phyloP scores from a whole-genome alignment of 2,113 vertebrate genomes.

The human (Homo sapiens) region DNA sequence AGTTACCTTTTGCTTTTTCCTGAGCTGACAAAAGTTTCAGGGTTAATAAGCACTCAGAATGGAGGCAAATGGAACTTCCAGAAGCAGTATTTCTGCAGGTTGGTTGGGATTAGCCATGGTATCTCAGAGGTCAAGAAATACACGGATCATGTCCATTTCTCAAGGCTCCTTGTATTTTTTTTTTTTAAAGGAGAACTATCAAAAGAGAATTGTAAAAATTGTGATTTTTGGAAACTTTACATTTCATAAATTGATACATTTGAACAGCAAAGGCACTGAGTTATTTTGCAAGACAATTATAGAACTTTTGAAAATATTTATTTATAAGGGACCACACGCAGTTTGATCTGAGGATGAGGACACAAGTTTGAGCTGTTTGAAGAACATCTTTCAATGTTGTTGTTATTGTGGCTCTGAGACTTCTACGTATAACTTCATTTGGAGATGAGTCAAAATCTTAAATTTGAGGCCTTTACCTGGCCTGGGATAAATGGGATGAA shows the following conservation, averaged over 20 bases:
- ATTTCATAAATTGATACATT: conserved; percentile 26
- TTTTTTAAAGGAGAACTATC: background rate
- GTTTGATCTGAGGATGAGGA: background rate
- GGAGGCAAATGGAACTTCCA: background rate
- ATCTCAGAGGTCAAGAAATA: conserved; percentile 24
- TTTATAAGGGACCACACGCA: background rate
- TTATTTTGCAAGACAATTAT: conserved; percentile 28
- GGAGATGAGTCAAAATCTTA: conserved; percentile 15
- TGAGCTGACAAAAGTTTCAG: background rate
- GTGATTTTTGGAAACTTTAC: background rate
- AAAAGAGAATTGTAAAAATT: conserved; percentile 40
- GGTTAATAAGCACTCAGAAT: background rate
- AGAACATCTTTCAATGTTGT: background rate
- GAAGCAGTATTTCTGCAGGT: background rate
- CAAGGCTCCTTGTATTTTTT: background rate
- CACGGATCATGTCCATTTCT: background rate
- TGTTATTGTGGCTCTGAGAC: background rate
- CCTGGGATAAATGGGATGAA: background rate
- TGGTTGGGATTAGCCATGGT: background rate
- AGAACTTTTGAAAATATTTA: conserved; percentile 29
- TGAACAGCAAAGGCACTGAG: conserved; percentile 17
- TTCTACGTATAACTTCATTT: background rate
- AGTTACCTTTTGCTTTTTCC: background rate
- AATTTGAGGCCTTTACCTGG: background rate
- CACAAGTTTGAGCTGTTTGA: background rate